phyloP scores from a whole-genome alignment of 2,888 invertebrate genomes.

The Diaprepes abbreviatus region DNA sequence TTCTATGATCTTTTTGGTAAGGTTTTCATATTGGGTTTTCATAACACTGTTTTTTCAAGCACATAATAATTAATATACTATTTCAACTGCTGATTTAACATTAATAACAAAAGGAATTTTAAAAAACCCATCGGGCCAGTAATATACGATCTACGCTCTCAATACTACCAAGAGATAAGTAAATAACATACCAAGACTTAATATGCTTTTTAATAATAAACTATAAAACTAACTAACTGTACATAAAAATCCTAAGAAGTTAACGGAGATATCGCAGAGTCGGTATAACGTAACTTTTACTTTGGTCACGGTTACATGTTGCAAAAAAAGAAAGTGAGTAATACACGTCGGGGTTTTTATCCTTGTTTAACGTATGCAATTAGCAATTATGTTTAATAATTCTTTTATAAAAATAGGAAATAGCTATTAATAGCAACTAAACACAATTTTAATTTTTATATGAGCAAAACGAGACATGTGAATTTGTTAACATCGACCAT shows the following conservation, averaged over 20 bases:
- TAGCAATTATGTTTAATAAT: conserved; percentile 21
- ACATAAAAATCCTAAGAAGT: conserved; percentile 9
- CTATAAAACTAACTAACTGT: conserved; percentile 4
- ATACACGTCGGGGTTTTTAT: conserved; percentile 6
- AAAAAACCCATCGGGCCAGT: too few relatives aligned
- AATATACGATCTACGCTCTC: background rate
- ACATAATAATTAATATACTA: too few relatives aligned
- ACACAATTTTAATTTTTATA: too few relatives aligned
- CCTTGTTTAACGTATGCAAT: conserved; percentile 19
- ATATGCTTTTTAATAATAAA: conserved; percentile 1
- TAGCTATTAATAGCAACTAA: background rate
- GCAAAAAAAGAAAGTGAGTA: conserved; percentile 40
- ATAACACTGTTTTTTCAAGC: too few relatives aligned
- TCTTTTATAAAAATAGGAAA: conserved; percentile 14
- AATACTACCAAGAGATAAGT: too few relatives aligned
- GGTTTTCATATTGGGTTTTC: too few relatives aligned
- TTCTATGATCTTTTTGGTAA: too few relatives aligned
- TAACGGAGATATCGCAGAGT: conserved; percentile 16
- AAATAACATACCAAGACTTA: background rate
- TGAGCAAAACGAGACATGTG: too few relatives aligned
- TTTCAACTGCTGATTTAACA: too few relatives aligned
- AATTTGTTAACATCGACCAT: too few relatives aligned
- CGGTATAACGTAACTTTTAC: conserved; percentile 36
- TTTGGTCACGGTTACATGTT: conserved; percentile 28
- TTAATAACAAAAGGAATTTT: too few relatives aligned